Evolutionary conservation across 2,113 vertebrate species (phyloP).

Genomic region (Fregetta grallaria): DNA sequence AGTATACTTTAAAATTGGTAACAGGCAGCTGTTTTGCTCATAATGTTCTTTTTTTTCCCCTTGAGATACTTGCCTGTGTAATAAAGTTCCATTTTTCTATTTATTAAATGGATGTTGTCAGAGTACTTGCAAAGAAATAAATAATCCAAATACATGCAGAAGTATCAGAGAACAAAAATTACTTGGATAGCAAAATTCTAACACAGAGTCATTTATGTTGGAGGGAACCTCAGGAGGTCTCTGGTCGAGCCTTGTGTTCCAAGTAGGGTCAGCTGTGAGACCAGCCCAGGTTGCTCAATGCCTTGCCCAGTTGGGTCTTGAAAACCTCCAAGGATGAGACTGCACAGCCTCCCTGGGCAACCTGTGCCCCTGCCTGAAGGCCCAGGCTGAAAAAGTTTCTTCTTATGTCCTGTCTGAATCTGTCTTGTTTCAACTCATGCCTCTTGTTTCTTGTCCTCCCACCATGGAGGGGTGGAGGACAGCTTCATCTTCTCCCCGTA

Average conservation of each 20-base stretch:
- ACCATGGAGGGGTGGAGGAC: rapidly evolving
- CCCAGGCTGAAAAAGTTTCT: neutral
- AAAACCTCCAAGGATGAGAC: neutral
- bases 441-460: neutral
- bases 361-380: neutral
- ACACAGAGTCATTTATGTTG: neutral
- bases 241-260: neutral
- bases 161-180: neutral
- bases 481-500: neutral
- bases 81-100: neutral
- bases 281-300: neutral
- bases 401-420: neutral
- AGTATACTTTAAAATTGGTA: neutral
- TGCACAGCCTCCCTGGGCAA: neutral
- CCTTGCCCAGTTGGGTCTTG: neutral
- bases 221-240: neutral
- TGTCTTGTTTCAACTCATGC: neutral
- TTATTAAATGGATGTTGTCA: neutral
- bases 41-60: neutral
- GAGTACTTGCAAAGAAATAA: neutral
- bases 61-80: neutral
- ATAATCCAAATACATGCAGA: neutral
- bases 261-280: neutral
- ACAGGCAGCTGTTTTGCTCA: neutral
- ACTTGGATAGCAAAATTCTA: neutral